These are phyloP conservation scores for Ectropis crepuscularia DNA, from an alignment of 2,888 invertebrate species.

Conservation along the genomic window DNA sequence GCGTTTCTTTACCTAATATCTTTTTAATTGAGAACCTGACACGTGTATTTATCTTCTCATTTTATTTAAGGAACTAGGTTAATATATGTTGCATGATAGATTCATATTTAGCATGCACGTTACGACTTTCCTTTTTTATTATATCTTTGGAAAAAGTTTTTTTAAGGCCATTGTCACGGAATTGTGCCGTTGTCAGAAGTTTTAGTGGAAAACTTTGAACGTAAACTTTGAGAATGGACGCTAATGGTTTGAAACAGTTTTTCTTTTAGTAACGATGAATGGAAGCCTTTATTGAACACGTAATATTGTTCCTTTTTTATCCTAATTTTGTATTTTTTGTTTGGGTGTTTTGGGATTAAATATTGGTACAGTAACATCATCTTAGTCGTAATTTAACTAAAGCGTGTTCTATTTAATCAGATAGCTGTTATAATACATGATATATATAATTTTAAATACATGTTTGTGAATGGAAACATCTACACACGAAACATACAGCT, in stretches of 20 bases:
- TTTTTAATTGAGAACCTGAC: conserved; percentile 69
- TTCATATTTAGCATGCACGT: conserved; percentile 10
- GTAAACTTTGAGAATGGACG: conserved; percentile 18
- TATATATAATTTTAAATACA: too few species aligned
- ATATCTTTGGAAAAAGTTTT: conserved; percentile 13
- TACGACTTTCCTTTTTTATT: conserved; percentile 9
- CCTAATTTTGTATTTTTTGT: too few species aligned
- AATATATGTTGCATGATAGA: conserved; percentile 15
- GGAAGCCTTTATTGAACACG: too few species aligned
- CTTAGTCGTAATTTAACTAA: too few species aligned
- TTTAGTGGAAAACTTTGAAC: conserved; percentile 18
- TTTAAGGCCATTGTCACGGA: conserved; percentile 25
- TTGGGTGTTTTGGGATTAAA: too few species aligned
- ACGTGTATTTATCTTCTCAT: conserved; percentile 47
- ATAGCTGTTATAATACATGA: too few species aligned
- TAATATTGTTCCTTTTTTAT: too few species aligned
- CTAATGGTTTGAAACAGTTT: background rate
- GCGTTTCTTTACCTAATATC: conserved; percentile 68
- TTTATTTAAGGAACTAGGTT: conserved; percentile 17
- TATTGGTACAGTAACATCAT: too few species aligned
- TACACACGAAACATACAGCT: too few species aligned
- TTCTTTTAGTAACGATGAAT: background rate
- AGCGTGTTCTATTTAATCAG: too few species aligned
- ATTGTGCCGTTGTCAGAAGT: conserved; percentile 19
- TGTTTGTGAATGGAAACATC: too few species aligned